Conservation (phyloP, 2,888 invertebrate species). For the Ashinkailepas kermadecensis region DNA sequence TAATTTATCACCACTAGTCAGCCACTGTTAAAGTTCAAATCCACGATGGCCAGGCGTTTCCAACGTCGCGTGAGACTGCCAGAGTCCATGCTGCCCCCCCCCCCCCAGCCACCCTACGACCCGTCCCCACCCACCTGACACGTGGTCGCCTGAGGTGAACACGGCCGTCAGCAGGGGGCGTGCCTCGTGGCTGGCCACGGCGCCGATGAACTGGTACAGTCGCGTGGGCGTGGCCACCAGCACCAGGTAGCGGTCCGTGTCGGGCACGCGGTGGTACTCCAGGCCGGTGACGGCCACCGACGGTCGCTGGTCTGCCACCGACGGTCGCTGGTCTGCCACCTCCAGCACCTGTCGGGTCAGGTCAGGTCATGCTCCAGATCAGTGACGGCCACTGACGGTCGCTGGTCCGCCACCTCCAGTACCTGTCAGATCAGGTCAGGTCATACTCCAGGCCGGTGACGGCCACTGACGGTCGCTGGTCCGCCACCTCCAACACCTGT, state of each 20-base stretch:
- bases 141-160: conserved; percentile 50
- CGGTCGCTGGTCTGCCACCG: conserved; percentile 61
- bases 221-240: conserved; percentile 75
- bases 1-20: no score
- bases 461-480: no score
- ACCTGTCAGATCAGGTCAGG: not conserved
- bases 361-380: not conserved
- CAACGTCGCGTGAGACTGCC: no score
- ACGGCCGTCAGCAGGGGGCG: conserved; percentile 70
- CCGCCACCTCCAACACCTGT: no score
- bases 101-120: no score
- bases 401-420: not conserved
- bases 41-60: no score
- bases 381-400: no score
- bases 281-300: conserved; percentile 63
- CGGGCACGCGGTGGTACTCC: conserved; percentile 66
- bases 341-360: not conserved
- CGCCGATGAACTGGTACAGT: conserved; percentile 79
- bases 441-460: not conserved
- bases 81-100: no score
- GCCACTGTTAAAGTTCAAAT: no score
- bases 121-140: conserved; percentile 4
- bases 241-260: conserved; percentile 66
- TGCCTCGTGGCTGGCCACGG: conserved; percentile 61
- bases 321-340: conserved; percentile 26